Evolutionary conservation across 1,140 invertebrate genomes (phyloP), one percentile per base, ranked within the genome.

Genomic region (Phortica variegata): DNA sequence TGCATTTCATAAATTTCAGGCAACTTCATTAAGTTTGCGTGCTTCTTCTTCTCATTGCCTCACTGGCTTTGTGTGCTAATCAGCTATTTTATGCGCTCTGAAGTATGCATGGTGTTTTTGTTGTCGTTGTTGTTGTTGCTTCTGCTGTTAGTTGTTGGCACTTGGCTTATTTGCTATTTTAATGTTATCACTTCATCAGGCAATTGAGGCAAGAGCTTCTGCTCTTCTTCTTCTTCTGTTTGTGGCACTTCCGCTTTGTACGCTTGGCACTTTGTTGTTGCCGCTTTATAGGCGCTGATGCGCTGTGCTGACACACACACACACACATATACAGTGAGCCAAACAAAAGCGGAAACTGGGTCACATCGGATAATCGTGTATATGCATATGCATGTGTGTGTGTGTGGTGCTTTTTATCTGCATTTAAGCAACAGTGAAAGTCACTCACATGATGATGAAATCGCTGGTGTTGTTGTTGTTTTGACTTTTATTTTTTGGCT

Each of bases 291-390:
- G 36, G 9, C 3, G 7, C 13, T 17, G 4, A 5, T 10, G 38
- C 43, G 55, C 40, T 29, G 53, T n/a, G n/a, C n/a, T n/a, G n/a
- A n/a, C n/a, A n/a, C n/a, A n/a, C n/a, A n/a, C n/a, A n/a, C n/a
- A n/a, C n/a, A n/a, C n/a, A n/a, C n/a, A n/a, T n/a, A n/a, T n/a
- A 45, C 44, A 53, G 40, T 20, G 47, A 46, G 34, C 50, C 36
- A 32, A 39, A 19, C 18, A 13, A 15, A 45, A 45, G 20, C 9
- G 47, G 10, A 44, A 65, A 65, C 66, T 61, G 62, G 61, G 62
- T 65, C 61, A 65, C 45, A 58, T 52, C 52, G 43, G 49, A 55
- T 65, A 60, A 54, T 49, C 43, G 48, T 38, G 44, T 45, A 12
- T 12, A 29, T n/a, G n/a, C n/a, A n/a, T n/a, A n/a, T n/a, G n/a